Evolutionary conservation across 2,797 vertebrate genomes (phyloP).

Genomic region (Lithobates pipiens): DNA sequence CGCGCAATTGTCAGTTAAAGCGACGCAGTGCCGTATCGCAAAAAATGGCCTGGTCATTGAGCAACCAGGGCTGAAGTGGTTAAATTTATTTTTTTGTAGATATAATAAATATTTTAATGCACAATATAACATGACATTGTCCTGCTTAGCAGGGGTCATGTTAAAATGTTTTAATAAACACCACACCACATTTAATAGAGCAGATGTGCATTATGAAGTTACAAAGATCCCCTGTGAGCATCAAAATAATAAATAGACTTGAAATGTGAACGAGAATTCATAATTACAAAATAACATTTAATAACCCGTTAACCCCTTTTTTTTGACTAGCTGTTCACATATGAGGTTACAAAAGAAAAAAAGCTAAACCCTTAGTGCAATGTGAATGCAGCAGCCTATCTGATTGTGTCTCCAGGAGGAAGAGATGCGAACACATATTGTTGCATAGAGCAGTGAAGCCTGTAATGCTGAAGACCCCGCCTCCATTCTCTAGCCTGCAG

Average conservation of each 20-base stretch:
- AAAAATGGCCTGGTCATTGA: too few species aligned
- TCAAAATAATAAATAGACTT: not conserved
- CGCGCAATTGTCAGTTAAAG: too few species aligned
- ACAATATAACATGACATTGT: too few species aligned
- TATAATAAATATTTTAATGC: too few species aligned
- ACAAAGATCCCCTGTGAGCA: not conserved
- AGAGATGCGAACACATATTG: slow-evolving; percentile 49
- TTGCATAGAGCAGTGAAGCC: slow-evolving; percentile 43
- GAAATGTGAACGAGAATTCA: not conserved
- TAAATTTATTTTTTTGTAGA: too few species aligned
- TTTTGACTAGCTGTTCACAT: slow-evolving; percentile 9
- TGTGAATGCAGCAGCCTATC: slow-evolving; percentile 28
- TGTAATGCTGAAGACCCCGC: slow-evolving; percentile 48
- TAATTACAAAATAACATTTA: not conserved
- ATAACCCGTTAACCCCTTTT: not conserved
- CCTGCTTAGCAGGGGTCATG: too few species aligned
- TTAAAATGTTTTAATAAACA: too few species aligned
- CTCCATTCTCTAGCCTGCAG: slow-evolving; percentile 53
- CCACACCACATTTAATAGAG: too few species aligned
- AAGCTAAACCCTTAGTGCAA: not conserved
- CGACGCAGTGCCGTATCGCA: too few species aligned
- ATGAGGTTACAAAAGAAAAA: not conserved
- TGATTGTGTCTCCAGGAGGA: slow-evolving; percentile 47
- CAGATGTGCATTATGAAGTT: too few species aligned
- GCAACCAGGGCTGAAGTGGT: too few species aligned